These are phyloP conservation scores for Trichomalopsis sarcophagae DNA, from an alignment of 1,140 invertebrate species.

Conservation along the genomic window DNA sequence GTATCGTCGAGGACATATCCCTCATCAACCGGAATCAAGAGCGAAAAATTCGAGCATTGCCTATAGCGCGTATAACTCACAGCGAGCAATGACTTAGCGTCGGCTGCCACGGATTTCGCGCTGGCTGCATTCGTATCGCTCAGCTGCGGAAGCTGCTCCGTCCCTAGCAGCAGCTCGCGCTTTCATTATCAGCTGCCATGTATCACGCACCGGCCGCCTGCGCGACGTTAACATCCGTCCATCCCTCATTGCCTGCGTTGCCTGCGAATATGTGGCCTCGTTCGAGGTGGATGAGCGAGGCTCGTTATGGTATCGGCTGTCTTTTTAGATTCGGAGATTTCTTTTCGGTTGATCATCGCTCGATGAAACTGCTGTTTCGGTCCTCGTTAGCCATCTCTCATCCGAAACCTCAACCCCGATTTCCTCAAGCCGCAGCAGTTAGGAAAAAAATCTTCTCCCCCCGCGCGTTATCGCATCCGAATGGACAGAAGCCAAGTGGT, in stretches of 20 bases:
- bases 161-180: constrained; percentile 55
- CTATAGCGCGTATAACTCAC: constrained; percentile 14
- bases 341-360: too few species aligned
- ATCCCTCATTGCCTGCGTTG: constrained; percentile 63
- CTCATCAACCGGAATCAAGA: constrained; percentile 2
- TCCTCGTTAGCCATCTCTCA: not conserved
- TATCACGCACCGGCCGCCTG: constrained; percentile 65
- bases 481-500: constrained; percentile 48
- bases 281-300: not conserved
- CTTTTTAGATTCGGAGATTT: not conserved
- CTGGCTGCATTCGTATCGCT: not conserved
- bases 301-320: not conserved
- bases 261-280: constrained; percentile 18
- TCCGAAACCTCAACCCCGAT: not conserved
- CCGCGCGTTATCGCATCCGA: constrained; percentile 52
- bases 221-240: constrained; percentile 70
- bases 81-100: constrained; percentile 15
- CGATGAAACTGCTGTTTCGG: too few species aligned
- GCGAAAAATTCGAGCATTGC: constrained; percentile 6
- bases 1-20: not conserved
- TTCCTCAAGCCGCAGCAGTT: too few species aligned
- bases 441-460: not conserved
- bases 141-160: constrained; percentile 4
- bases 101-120: constrained; percentile 7
- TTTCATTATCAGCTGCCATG: constrained; percentile 74